Percentiles rank a stretch among this genome's conserved stretches.
These are phyloP conservation scores for Cyprinodon brontotheroides DNA, from an alignment of 2,113 vertebrate genomes.

Conservation along the genomic window DNA sequence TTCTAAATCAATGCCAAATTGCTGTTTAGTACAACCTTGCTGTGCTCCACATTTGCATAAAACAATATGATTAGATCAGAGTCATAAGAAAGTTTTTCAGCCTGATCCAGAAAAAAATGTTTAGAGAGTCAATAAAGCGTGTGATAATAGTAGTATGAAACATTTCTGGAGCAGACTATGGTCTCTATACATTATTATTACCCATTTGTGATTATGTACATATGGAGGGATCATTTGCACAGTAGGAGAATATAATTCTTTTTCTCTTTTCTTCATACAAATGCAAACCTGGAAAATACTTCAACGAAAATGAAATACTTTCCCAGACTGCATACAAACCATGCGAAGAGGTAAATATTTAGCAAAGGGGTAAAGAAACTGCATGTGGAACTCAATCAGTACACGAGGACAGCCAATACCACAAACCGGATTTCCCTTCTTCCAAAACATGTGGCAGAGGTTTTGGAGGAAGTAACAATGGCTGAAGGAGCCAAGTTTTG, in stretches of 20 bases:
- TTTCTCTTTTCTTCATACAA: no score
- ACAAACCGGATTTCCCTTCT: slow-evolving; percentile 67
- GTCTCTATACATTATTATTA: background rate
- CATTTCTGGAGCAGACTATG: background rate
- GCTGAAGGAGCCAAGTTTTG: slow-evolving; percentile 24
- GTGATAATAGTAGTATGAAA: background rate
- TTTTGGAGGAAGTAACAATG: slow-evolving; percentile 49
- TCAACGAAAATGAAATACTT: background rate
- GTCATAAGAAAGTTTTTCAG: slow-evolving; percentile 11
- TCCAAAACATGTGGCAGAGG: slow-evolving; percentile 47
- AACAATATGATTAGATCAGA: slow-evolving; percentile 20
- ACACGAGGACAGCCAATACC: slow-evolving; percentile 31
- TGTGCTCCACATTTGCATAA: slow-evolving; percentile 34
- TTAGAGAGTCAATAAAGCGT: background rate
- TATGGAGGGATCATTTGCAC: background rate
- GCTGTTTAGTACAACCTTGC: slow-evolving; percentile 35
- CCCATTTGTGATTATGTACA: background rate
- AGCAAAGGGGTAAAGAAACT: background rate
- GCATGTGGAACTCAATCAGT: slow-evolving; percentile 44
- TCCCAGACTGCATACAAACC: background rate
- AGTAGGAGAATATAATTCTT: background rate
- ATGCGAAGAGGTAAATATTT: slow-evolving; percentile 60
- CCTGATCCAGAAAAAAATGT: background rate
- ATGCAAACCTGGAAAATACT: background rate
- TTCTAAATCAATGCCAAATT: slow-evolving; percentile 30